These are phyloP conservation scores for Stenodema calcarata DNA, from an alignment of 2,888 invertebrate species.

Conservation along the genomic window DNA sequence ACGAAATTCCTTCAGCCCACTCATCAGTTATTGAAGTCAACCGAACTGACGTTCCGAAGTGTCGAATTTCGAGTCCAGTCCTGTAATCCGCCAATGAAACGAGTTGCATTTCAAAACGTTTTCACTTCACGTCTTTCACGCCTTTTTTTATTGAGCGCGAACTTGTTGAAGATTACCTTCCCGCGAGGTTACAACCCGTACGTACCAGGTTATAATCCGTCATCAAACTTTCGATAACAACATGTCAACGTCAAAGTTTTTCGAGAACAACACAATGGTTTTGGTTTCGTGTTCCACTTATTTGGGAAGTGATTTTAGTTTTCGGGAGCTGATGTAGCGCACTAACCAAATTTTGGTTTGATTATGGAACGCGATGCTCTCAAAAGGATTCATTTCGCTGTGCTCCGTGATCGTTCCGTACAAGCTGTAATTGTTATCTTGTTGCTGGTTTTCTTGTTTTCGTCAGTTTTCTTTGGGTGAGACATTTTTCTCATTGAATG, in stretches of 20 bases:
- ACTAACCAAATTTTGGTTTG: not conserved
- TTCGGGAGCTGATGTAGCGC: conserved; percentile 7
- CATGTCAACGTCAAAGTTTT: conserved; percentile 14
- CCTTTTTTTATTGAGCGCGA: no score
- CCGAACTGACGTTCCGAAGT: no score
- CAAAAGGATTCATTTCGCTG: not conserved
- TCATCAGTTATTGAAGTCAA: no score
- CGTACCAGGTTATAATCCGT: not conserved
- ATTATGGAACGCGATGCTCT: conserved; percentile 40
- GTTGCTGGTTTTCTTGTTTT: conserved; percentile 29
- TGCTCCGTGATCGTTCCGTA: conserved; percentile 41
- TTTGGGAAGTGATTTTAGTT: not conserved
- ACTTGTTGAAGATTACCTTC: not conserved
- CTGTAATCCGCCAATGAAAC: no score
- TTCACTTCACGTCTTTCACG: no score
- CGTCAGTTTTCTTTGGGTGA: conserved; percentile 51
- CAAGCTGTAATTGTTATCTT: conserved; percentile 34
- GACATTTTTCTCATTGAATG: not conserved
- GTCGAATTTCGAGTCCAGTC: no score
- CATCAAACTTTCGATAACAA: not conserved
- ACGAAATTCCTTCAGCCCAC: no score
- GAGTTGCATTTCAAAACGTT: no score
- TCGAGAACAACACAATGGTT: not conserved
- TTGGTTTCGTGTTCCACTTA: not conserved
- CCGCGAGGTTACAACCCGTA: not conserved